These are phyloP conservation scores for Pseudomyrmex pallidus DNA, from an alignment of 1,140 invertebrate species.

Conservation along the genomic window DNA sequence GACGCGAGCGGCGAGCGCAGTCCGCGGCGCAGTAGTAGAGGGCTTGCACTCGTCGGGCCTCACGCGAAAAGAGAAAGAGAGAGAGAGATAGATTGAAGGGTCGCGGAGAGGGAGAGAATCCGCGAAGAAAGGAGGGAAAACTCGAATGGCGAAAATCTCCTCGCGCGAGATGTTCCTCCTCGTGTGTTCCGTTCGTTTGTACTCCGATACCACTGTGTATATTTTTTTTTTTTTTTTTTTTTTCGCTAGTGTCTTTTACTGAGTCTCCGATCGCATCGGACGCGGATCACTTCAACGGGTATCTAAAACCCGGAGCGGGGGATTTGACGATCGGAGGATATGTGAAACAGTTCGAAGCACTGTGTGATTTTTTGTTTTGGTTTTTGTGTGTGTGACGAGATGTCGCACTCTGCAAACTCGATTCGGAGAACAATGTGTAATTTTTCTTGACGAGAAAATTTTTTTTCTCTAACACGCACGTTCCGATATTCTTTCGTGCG, in stretches of 20 bases:
- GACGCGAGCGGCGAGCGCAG: neutral
- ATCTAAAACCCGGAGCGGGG: neutral
- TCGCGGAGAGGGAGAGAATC: neutral
- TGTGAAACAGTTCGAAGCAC: neutral
- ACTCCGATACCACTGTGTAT: neutral
- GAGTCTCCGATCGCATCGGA: conserved; percentile 8
- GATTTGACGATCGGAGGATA: neutral
- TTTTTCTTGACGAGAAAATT: no score
- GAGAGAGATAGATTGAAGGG: neutral
- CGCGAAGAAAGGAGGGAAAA: neutral
- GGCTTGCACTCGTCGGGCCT: conserved; percentile 58
- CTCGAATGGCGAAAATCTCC: neutral
- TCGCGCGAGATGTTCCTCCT: neutral
- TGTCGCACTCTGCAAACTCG: neutral
- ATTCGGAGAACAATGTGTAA: no score
- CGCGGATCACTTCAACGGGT: neutral
- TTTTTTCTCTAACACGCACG: no score
- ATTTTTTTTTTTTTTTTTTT: neutral
- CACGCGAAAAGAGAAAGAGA: conserved; percentile 15
- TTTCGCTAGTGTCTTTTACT: neutral
- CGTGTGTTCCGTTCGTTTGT: neutral
- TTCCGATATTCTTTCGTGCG: no score
- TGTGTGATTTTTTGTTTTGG: neutral
- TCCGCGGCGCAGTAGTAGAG: conserved; percentile 52
- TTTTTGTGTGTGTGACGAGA: neutral